A percentile compares a stretch with the other conserved stretches of the same genome.
Evolutionary conservation across 2,888 invertebrate genomes (phyloP).

Genomic region (Eupithecia vulgata): DNA sequence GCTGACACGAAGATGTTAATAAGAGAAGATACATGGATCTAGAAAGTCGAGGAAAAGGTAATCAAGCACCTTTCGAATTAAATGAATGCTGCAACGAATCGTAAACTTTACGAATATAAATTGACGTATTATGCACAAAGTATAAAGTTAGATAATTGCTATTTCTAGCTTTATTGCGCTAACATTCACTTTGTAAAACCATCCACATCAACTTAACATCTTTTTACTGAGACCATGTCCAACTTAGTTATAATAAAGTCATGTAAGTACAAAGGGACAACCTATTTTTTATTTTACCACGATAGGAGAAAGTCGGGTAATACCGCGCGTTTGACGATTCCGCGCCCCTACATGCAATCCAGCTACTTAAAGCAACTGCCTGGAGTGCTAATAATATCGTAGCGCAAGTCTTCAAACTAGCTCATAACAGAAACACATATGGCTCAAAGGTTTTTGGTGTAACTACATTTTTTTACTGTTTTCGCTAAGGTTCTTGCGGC

Average conservation of each 20-base stretch:
- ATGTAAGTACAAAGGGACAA: too few relatives aligned
- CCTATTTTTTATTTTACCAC: too few relatives aligned
- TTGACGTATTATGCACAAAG: conserved; percentile 24
- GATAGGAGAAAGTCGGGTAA: too few relatives aligned
- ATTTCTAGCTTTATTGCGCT: neutral
- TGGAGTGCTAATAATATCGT: too few relatives aligned
- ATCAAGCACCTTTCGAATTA: conserved; percentile 23
- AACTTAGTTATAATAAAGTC: neutral
- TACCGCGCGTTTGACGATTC: too few relatives aligned
- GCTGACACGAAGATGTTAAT: neutral
- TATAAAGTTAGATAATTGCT: conserved; percentile 17
- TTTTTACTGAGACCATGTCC: neutral
- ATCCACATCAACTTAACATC: neutral
- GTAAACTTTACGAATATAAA: conserved; percentile 27
- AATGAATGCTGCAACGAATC: conserved; percentile 20
- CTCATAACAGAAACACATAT: too few relatives aligned
- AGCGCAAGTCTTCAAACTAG: too few relatives aligned
- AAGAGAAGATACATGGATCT: neutral
- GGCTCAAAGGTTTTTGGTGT: too few relatives aligned
- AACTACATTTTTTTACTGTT: too few relatives aligned
- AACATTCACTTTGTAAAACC: conserved; percentile 9
- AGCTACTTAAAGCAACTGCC: too few relatives aligned
- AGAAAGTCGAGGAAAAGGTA: neutral
- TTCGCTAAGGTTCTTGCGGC: too few relatives aligned
- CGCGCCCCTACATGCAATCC: too few relatives aligned